Evolutionary conservation across 2,888 invertebrate species (phyloP).

Genomic region (Lithophane leautieri): DNA sequence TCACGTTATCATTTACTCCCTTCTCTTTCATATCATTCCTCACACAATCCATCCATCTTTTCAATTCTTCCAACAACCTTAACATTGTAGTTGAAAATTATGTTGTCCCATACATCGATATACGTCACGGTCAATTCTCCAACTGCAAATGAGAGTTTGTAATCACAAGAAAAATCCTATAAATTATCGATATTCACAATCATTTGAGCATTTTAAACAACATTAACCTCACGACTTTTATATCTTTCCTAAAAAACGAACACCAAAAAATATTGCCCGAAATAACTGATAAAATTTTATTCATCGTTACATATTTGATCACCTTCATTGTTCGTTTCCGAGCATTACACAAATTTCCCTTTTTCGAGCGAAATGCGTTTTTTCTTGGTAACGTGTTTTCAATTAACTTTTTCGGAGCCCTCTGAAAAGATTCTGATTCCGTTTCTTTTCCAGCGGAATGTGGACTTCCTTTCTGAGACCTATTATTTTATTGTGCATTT

Average conservation of each 20-base stretch:
- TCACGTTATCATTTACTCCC: no score
- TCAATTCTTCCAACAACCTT: no score
- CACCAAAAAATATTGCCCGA: not conserved
- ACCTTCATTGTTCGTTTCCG: slow-evolving; percentile 42
- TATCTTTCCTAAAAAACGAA: not conserved
- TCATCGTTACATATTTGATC: slow-evolving; percentile 44
- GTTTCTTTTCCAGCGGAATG: not conserved
- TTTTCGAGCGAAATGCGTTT: slow-evolving; percentile 1
- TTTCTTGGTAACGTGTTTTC: not conserved
- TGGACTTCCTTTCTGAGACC: not conserved
- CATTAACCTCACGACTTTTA: no score
- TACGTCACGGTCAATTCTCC: no score
- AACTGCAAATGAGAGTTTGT: no score
- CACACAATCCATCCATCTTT: no score
- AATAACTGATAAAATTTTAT: slow-evolving; percentile 3
- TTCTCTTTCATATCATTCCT: no score
- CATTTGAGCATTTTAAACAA: not conserved
- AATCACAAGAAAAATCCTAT: no score
- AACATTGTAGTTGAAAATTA: no score
- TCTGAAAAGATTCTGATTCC: not conserved
- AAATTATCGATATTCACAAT: no score
- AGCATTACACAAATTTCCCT: slow-evolving; percentile 16
- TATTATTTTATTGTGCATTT: not conserved
- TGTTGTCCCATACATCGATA: no score
- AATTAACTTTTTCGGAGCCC: not conserved